These are phyloP conservation scores for Oedothorax gibbosus DNA, from an alignment of 1,140 invertebrate genomes.

Conservation along the genomic window DNA sequence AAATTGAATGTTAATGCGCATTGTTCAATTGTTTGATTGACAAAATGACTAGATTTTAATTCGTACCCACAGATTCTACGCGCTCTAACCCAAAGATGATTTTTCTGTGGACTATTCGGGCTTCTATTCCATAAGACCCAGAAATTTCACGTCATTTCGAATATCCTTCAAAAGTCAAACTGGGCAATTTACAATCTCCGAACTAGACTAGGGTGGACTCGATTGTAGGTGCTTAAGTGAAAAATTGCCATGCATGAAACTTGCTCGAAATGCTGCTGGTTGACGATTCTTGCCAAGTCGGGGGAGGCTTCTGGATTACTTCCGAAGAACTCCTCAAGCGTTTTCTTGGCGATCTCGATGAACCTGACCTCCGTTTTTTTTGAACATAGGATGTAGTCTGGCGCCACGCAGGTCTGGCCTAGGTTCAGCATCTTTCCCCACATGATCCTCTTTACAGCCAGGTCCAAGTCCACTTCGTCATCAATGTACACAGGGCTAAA, in stretches of 20 bases:
- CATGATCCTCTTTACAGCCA: slow-evolving; percentile 69
- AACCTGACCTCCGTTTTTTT: slow-evolving; percentile 66
- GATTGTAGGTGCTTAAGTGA: no score
- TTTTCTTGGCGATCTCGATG: slow-evolving; percentile 67
- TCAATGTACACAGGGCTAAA: slow-evolving; percentile 68
- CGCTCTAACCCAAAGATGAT: no score
- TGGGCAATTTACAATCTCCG: no score
- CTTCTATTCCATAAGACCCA: no score
- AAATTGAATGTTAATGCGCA: no score
- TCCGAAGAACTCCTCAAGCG: slow-evolving; percentile 70
- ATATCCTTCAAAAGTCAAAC: no score
- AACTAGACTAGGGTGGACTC: no score
- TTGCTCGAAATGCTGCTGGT: slow-evolving; percentile 70
- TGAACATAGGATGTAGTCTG: slow-evolving; percentile 74
- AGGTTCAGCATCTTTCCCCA: slow-evolving; percentile 74
- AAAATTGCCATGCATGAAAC: background rate
- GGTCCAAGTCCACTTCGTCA: slow-evolving; percentile 67
- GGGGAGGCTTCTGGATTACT: slow-evolving; percentile 67
- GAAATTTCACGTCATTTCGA: no score
- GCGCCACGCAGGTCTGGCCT: slow-evolving; percentile 75
- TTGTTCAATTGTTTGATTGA: no score
- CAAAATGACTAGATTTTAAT: no score
- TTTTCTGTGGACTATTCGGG: no score
- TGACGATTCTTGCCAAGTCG: slow-evolving; percentile 72
- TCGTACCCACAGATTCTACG: no score